Base-by-base conservation (phyloP, 2,113 vertebrate genomes). In the Zingel zingel region DNA sequence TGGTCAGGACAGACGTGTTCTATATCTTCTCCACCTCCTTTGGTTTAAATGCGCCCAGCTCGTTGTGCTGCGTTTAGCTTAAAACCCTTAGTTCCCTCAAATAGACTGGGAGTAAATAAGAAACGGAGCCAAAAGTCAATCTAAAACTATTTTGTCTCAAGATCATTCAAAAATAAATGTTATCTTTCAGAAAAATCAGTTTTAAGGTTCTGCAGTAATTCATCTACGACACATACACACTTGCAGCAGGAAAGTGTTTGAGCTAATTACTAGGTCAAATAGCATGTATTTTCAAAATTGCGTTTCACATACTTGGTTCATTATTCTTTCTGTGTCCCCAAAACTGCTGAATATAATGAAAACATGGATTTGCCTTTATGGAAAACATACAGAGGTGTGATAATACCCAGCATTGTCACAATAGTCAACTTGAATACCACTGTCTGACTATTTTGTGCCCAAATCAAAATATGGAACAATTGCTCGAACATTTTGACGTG, bases 151-250 rank as follows among this genome's bases (percentile, higher is more conserved):
- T 18, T 81, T 47, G 18, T 63, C 45, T 73, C 45, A 56, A 96
- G 86, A 92, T 94, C 85, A 94, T 96, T 95, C 94, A 97, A 98
- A 97, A 97, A 97, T 95, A 97, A 88, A 96, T 89, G 82, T 82
- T 73, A 11, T 70, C 2, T 81, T 87, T 23, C 39, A 87, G 69
- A 85, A 93, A 93, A 54, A 69, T 85, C 80, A 85, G 88, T 92
- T 92, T 84, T 77, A 30, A 64, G 33, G 84, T 90, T 87, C 45
- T 90, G 82, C 36, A 80, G 82, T 89, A 81, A 81, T 84, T 86
- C 71, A 76, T 77, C 67, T 85, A 75, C 59, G 83, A 59, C 77
- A 91, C 82, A 43, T 89, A 89, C 85, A 92, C 47, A 54, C 39
- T 77, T 33, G 63, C 85, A 83, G 59, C 77, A 84, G 88, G 79